Base-by-base conservation (phyloP, 2,888 invertebrate species). In the Drosophila kokeensis region DNA sequence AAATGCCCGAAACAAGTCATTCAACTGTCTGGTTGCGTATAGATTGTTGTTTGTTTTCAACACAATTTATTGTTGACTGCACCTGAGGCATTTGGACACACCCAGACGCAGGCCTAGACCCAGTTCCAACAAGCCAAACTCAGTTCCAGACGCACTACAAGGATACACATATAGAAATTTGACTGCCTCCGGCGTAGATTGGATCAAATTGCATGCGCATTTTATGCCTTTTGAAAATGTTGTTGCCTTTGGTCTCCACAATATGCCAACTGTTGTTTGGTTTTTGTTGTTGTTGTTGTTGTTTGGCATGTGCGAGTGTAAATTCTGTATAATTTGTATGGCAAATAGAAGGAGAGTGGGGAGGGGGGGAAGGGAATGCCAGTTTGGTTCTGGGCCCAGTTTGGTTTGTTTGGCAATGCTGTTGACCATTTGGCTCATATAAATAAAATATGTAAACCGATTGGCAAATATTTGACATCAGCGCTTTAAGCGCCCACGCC, bases 371-470 rank as follows among this genome's bases (percentile, higher is more conserved):
- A n/a, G n/a, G n/a, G n/a, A n/a, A n/a, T n/a, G n/a, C n/a, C n/a
- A n/a, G 57, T 52, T 65, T 70, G 49, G 57, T 57, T 64, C 45
- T 63, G 53, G 58, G 57, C 45, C 36, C 50, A 34, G 30, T 60
- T 60, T 32, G 54, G 70, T 67, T 83, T 74, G 75, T 71, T 75
- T 78, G 76, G 30, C 61, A 42, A 48, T 48, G 29, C n/a, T 81
- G 87, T 87, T 87, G 87, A 90, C 90, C 90, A 73, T 87, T 87
- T 69, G 79, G 87, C 82, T 87, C 73, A 75, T 74, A 81, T 67
- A 87, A 87, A 90, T 87, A 87, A 89, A 87, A 82, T 85, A 90
- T 89, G 85, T 84, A 87, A 87, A 66, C 87, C 79, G 71, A 80
- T 87, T 68, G 67, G 69, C 76, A 90, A 87, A 87, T 84, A 90